phyloP scores from a whole-genome alignment of 1,140 invertebrate genomes.

The Pseudomyrmex sp. region DNA sequence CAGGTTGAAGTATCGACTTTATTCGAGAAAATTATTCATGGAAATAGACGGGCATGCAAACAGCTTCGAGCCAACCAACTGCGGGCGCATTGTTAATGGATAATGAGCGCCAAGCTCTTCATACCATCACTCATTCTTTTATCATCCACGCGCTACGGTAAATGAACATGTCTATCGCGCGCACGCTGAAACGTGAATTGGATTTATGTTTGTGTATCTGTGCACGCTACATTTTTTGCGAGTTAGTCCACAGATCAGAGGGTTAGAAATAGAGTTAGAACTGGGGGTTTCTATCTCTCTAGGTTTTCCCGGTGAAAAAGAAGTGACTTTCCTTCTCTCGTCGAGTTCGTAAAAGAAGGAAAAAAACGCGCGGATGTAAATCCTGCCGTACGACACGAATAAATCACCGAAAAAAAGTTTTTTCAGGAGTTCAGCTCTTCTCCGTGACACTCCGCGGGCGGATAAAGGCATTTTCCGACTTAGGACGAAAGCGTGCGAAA shows the following conservation, averaged over 20 bases:
- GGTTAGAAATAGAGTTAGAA: constrained; percentile 17
- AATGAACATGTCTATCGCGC: constrained; percentile 15
- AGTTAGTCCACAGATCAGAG: neutral
- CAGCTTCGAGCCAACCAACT: neutral
- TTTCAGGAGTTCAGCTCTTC: constrained; percentile 33
- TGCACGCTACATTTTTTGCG: neutral
- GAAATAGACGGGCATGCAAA: neutral
- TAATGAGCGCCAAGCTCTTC: constrained; percentile 14
- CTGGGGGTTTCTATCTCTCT: constrained; percentile 43
- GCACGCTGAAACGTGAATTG: constrained; percentile 23
- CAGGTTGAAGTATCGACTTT: neutral
- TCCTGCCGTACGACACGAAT: constrained; percentile 48
- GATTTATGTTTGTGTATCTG: constrained; percentile 25
- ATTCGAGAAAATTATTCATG: neutral
- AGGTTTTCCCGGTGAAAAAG: constrained; percentile 22
- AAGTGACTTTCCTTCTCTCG: constrained; percentile 40
- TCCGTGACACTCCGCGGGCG: constrained; percentile 7
- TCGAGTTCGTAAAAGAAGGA: constrained; percentile 27
- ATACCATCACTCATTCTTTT: neutral
- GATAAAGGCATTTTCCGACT: constrained; percentile 35
- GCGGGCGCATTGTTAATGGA: constrained; percentile 10
- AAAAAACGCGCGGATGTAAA: constrained; percentile 52
- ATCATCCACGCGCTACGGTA: neutral
- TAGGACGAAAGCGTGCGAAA: neutral
- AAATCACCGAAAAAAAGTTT: constrained; percentile 55